Base-by-base conservation (phyloP, 2,888 invertebrate genomes). In the Dorcus hopei region DNA sequence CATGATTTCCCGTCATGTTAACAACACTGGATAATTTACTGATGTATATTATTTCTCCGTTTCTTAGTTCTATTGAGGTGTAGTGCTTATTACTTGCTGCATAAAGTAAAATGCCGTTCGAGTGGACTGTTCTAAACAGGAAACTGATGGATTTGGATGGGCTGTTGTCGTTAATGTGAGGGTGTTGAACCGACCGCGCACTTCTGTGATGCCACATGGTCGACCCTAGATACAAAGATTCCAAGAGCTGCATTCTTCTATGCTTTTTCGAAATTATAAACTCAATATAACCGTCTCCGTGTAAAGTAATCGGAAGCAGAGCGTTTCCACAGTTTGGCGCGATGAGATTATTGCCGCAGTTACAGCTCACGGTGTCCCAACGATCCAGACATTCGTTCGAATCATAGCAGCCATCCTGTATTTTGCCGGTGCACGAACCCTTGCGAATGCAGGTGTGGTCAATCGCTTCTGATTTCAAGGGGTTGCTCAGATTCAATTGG, bases 21-120 rank as follows among this genome's bases (percentile, higher is more conserved):
- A 95, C 89, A 0, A 89, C 79, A 6, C 86, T 84, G 54, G 90
- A 89, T 68, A 92, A 85, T 72, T 89, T 87, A 3, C 95, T 94
- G 38, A 86, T 87, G 72, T 95, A 95, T 39, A 87, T 82, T 38
- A 95, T 80, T 71, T 88, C 88, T 1, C 94, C 93, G 61, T 86
- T 85, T 43, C 85, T 80, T 19, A 95, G 76, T 80, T 94, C 91
- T 58, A 95, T 81, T 2, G 91, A 83, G 1, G 95, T 94, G 72
- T 87, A 94, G 76, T 94, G 91, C 73, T 91, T 91, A 71, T 93
- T 91, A 40, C 92, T 93, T 0, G 91, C 90, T 1, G 94, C 87
- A 74, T 91, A 93, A 67, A 96, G 82, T n/a, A 97, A 79, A 38
- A 95, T 80, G 2, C 95, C 96, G 70, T 90, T 86, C 45, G 83